Evolutionary conservation across 2,113 vertebrate species (phyloP).

Genomic region (Chaetops frenatus): DNA sequence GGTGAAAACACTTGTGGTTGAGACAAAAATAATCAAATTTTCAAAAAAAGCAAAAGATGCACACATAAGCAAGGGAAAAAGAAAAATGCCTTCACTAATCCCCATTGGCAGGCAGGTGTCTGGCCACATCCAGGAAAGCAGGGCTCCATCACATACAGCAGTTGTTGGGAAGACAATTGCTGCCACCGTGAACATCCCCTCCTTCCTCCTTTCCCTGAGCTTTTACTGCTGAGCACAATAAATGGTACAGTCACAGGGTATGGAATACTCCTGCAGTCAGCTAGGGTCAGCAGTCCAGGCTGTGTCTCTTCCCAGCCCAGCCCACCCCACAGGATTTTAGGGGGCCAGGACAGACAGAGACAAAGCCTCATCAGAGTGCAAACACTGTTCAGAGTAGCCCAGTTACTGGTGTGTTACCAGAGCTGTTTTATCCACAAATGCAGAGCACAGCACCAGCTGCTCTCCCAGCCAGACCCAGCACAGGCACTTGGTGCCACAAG

Average conservation of each 20-base stretch:
- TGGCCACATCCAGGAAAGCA: background rate
- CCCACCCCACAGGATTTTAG: background rate
- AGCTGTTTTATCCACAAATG: background rate
- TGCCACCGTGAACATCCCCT: background rate
- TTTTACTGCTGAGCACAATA: background rate
- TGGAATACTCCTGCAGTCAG: background rate
- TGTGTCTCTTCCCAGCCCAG: background rate
- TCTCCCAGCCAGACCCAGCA: background rate
- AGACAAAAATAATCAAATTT: background rate
- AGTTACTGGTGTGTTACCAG: background rate
- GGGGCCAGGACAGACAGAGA: background rate
- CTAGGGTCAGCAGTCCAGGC: background rate
- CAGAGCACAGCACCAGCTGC: background rate
- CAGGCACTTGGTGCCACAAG: background rate
- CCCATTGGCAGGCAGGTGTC: background rate
- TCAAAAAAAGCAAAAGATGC: background rate
- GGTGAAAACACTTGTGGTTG: background rate
- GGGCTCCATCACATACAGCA: background rate
- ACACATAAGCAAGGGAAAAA: accelerated
- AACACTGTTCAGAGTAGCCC: background rate
- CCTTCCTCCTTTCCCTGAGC: background rate
- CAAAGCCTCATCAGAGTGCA: background rate
- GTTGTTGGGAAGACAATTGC: background rate
- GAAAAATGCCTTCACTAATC: background rate
- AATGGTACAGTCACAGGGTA: background rate